Conservation (phyloP, 2,113 vertebrate genomes). For the Spizaetus ornatus region DNA sequence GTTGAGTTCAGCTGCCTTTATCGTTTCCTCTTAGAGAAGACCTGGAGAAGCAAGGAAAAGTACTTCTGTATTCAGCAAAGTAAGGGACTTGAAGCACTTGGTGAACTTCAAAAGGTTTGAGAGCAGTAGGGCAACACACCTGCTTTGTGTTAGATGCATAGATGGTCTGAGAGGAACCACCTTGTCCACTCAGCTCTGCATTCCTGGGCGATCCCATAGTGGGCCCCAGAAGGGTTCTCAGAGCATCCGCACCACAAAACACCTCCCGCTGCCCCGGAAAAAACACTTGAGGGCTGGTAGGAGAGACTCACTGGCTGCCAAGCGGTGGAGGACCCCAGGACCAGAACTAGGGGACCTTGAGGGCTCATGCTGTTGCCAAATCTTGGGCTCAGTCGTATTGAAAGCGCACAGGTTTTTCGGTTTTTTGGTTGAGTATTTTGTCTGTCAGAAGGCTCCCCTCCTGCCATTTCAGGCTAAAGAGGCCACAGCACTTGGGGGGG, state of each 20-base stretch:
- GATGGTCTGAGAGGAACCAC: neutral
- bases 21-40: neutral
- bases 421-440: neutral
- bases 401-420: rapidly evolving
- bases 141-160: neutral
- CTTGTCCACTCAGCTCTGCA: rapidly evolving
- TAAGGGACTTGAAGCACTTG: neutral
- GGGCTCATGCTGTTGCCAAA: rapidly evolving
- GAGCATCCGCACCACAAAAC: neutral
- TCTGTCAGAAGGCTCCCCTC: neutral
- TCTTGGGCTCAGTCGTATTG: rapidly evolving
- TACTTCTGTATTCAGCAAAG: neutral
- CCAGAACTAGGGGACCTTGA: rapidly evolving
- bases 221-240: neutral
- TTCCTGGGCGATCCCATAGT: rapidly evolving
- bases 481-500: neutral
- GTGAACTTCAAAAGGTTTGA: neutral
- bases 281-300: too few relatives aligned
- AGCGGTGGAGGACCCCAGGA: neutral
- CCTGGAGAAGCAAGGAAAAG: neutral
- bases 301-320: neutral
- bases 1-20: neutral
- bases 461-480: neutral
- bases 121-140: neutral
- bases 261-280: neutral